phyloP scores from a whole-genome alignment of 2,888 invertebrate genomes.

The Thecophora atra region DNA sequence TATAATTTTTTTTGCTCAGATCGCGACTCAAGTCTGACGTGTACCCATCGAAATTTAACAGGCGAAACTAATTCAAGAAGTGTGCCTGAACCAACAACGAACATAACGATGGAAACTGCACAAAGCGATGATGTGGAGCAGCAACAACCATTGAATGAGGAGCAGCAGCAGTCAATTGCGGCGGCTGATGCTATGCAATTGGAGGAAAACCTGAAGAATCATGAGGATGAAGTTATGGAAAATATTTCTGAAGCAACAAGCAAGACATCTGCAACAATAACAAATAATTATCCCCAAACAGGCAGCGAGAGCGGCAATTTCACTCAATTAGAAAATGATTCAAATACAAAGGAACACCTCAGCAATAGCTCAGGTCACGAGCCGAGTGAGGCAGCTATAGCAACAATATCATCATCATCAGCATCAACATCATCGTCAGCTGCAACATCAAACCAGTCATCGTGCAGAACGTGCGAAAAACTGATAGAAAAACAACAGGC shows the following conservation, averaged over 20 bases:
- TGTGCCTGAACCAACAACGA: conserved; percentile 31
- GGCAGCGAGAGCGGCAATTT: conserved; percentile 31
- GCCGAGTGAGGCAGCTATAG: background rate
- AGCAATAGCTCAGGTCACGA: background rate
- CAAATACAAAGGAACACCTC: conserved; percentile 27
- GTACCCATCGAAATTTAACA: conserved; percentile 47
- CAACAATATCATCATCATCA: conserved; percentile 13
- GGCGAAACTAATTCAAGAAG: conserved; percentile 47
- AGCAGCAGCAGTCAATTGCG: conserved; percentile 35
- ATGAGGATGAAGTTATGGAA: conserved; percentile 7
- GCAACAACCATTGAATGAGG: conserved; percentile 28
- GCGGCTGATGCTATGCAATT: conserved; percentile 5
- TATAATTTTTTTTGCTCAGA: conserved; percentile 48
- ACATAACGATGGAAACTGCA: conserved; percentile 40
- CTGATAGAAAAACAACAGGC: conserved; percentile 37
- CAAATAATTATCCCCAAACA: conserved; percentile 21
- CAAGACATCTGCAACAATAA: conserved; percentile 22
- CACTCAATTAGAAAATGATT: conserved; percentile 39
- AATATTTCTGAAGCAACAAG: conserved; percentile 32
- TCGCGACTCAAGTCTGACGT: conserved; percentile 57
- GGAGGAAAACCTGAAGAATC: background rate
- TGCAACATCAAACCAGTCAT: conserved; percentile 11
- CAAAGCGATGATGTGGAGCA: conserved; percentile 35
- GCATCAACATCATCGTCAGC: background rate
- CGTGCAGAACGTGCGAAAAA: conserved; percentile 48